These are phyloP conservation scores for Forpus xanthops DNA, from an alignment of 2,797 vertebrate species.

Conservation along the genomic window DNA sequence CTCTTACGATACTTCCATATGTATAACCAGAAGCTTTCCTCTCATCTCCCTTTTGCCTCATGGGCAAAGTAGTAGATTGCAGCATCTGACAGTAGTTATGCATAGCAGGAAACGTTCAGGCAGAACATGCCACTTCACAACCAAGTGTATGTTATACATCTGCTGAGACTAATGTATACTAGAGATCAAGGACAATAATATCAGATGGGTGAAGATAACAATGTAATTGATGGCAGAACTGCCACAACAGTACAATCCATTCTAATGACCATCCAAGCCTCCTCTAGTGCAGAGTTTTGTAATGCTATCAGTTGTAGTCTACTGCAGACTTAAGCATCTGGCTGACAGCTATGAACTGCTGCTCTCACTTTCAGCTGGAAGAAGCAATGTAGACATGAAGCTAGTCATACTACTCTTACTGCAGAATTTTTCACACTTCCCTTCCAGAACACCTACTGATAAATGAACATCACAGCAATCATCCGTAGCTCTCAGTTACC, in stretches of 20 bases:
- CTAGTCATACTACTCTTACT: not conserved
- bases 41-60: not conserved
- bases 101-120: not conserved
- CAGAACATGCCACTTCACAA: not conserved
- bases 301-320: not conserved
- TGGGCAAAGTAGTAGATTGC: not conserved
- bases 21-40: not conserved
- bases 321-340: not conserved
- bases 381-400: not conserved
- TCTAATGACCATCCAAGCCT: not conserved
- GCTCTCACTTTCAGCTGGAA: not conserved
- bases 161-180: not conserved
- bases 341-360: not conserved
- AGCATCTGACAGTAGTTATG: not conserved
- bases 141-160: no score
- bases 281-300: not conserved
- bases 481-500: not conserved
- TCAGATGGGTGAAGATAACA: fast-evolving
- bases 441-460: not conserved
- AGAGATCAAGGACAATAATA: not conserved
- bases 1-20: not conserved
- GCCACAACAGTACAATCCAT: not conserved
- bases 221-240: not conserved
- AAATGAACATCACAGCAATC: not conserved
- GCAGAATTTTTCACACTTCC: not conserved